Evolutionary conservation across 2,888 invertebrate species (phyloP).

Genomic region (Bedellia somnulentella): DNA sequence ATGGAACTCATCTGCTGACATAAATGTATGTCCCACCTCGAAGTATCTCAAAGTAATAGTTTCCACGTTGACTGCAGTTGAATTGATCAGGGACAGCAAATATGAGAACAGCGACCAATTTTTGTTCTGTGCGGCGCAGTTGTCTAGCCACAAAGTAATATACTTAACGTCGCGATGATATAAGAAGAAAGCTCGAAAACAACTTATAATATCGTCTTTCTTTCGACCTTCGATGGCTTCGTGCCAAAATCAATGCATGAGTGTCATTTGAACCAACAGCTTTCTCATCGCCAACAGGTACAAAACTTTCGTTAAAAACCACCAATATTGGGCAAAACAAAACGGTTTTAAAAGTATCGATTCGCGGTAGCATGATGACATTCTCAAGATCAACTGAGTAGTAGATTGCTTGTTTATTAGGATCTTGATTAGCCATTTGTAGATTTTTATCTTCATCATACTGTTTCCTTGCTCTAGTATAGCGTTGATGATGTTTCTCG

Average conservation of each 20-base stretch:
- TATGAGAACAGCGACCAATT: slow-evolving; percentile 13
- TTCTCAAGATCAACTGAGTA: slow-evolving; percentile 6
- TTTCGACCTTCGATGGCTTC: slow-evolving; percentile 17
- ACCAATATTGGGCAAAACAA: slow-evolving; percentile 4
- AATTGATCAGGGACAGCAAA: slow-evolving; percentile 12
- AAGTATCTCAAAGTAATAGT: slow-evolving; percentile 13
- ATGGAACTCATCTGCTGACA: slow-evolving; percentile 19
- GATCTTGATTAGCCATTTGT: no score
- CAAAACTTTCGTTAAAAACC: slow-evolving; percentile 9
- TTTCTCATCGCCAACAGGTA: slow-evolving; percentile 5
- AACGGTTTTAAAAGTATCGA: slow-evolving; percentile 5
- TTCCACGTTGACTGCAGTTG: slow-evolving; percentile 4
- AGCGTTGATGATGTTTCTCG: neutral
- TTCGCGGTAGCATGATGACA: slow-evolving; percentile 7
- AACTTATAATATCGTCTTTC: slow-evolving; percentile 15
- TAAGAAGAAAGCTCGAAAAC: slow-evolving; percentile 4
- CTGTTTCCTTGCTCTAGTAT: neutral
- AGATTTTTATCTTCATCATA: neutral
- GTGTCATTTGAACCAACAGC: slow-evolving; percentile 4
- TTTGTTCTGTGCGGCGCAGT: slow-evolving; percentile 14
- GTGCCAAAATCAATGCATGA: slow-evolving; percentile 12
- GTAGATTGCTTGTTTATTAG: slow-evolving; percentile 4
- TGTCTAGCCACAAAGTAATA: slow-evolving; percentile 12
- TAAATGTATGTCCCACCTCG: slow-evolving; percentile 16
- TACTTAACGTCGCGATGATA: slow-evolving; percentile 1